Evolutionary conservation across 2,113 vertebrate genomes (phyloP).

Genomic region (Dromiciops gliroides): DNA sequence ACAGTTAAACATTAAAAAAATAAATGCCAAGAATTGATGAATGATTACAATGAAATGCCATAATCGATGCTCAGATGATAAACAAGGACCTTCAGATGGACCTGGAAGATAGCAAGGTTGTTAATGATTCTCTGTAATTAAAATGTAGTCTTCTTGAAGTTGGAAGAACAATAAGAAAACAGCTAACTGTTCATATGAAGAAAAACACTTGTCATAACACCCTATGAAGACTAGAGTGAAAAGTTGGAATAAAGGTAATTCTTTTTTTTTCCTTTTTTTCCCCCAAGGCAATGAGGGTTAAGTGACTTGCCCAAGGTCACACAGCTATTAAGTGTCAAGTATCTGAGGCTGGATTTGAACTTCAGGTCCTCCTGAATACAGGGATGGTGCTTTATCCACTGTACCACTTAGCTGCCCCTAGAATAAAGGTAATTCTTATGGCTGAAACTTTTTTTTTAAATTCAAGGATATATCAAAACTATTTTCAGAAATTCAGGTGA

Average conservation of each 20-base stretch:
- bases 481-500: background rate
- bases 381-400: too few relatives aligned
- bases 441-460: background rate
- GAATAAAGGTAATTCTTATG: background rate
- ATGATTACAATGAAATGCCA: background rate
- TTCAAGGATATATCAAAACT: background rate
- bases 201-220: background rate
- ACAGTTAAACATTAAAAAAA: background rate
- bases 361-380: too few relatives aligned
- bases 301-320: too few relatives aligned
- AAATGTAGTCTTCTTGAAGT: background rate
- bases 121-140: background rate
- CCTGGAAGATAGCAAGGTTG: background rate
- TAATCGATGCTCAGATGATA: background rate
- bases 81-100: background rate
- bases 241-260: background rate
- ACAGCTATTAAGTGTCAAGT: too few relatives aligned
- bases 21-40: background rate
- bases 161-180: background rate
- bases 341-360: too few relatives aligned
- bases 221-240: background rate
- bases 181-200: background rate
- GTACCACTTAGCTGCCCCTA: too few relatives aligned
- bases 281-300: too few relatives aligned
- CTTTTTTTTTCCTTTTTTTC: too few relatives aligned